Conservation (phyloP, 2,113 vertebrate species). For the Hippolais icterina region DNA sequence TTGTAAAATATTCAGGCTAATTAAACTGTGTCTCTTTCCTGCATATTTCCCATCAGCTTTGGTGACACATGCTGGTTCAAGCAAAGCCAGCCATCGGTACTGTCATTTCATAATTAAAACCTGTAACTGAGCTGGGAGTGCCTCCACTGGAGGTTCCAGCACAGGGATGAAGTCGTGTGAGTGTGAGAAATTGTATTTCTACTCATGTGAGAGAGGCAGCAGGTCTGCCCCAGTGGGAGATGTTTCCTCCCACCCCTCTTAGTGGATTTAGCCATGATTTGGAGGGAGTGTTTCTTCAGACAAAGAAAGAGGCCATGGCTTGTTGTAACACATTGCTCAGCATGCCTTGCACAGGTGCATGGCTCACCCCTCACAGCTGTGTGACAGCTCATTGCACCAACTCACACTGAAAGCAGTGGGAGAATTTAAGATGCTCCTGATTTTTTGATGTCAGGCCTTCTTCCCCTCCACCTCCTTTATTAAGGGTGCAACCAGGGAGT, state of each 20-base stretch:
- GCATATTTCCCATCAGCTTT: slow-evolving; percentile 62
- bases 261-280: background rate
- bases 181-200: background rate
- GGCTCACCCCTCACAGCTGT: background rate
- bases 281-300: background rate
- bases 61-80: slow-evolving; percentile 57
- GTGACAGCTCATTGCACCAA: background rate
- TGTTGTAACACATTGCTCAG: background rate
- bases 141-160: slow-evolving; percentile 18
- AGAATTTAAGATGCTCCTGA: background rate
- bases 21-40: slow-evolving; percentile 69
- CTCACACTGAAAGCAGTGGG: background rate
- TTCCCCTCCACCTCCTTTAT: background rate
- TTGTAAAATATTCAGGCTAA: slow-evolving; percentile 75
- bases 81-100: slow-evolving; percentile 43
- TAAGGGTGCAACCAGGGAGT: background rate
- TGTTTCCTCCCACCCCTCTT: background rate
- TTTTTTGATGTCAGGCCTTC: background rate
- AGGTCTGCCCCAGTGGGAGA: background rate
- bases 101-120: slow-evolving; percentile 72
- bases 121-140: slow-evolving; percentile 19
- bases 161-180: background rate
- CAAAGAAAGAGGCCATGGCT: background rate
- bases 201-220: background rate
- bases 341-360: background rate